These are phyloP conservation scores for Trematomus loennbergii DNA, from an alignment of 2,113 vertebrate species.

Conservation along the genomic window DNA sequence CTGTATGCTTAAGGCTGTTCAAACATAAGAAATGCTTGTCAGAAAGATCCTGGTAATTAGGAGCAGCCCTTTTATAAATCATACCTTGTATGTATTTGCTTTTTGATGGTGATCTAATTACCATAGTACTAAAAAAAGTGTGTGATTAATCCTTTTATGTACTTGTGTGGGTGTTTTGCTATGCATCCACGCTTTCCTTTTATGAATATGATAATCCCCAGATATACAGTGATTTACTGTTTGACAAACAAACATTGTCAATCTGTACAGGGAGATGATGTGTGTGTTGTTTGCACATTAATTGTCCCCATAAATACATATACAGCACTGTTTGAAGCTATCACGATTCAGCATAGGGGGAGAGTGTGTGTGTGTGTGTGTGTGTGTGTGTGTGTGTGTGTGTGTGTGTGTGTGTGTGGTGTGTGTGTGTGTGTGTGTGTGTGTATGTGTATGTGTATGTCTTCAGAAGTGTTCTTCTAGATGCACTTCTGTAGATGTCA, in stretches of 20 bases:
- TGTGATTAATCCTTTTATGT: not conserved
- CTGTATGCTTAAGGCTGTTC: no score
- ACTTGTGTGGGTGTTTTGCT: not conserved
- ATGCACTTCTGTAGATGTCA: conserved; percentile 7
- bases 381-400: conserved; percentile 4
- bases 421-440: conserved; percentile 2
- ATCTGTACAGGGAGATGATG: not conserved
- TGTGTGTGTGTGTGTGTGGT: not conserved
- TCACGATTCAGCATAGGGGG: not conserved
- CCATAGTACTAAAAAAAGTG: not conserved
- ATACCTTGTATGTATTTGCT: not conserved
- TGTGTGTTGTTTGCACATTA: not conserved
- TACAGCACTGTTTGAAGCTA: not conserved
- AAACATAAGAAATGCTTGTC: no score
- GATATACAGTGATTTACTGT: not conserved
- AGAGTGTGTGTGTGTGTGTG: conserved; percentile 5
- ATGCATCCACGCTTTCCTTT: not conserved
- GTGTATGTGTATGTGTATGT: conserved; percentile 13
- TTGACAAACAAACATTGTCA: not conserved
- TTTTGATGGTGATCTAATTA: not conserved
- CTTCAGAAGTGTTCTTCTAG: not conserved
- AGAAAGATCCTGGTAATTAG: not conserved
- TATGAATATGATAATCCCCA: not conserved
- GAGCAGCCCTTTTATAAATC: not conserved
- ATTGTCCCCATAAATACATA: not conserved